These are phyloP conservation scores for Agraylea sexmaculata DNA, from an alignment of 1,140 invertebrate species.

Conservation along the genomic window DNA sequence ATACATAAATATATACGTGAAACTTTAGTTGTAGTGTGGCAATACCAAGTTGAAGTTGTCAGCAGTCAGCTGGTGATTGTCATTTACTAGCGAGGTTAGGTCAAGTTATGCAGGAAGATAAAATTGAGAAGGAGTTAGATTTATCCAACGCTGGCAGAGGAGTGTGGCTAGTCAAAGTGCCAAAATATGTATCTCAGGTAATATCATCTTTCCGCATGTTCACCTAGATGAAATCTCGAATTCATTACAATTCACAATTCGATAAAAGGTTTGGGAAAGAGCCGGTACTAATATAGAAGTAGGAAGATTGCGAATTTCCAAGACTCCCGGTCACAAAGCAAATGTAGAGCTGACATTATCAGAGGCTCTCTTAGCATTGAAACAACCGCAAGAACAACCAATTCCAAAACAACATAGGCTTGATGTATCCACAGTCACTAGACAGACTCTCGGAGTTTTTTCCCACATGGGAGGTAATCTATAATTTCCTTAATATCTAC, in stretches of 20 bases:
- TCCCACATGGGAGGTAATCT: conserved; percentile 62
- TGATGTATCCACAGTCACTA: conserved; percentile 75
- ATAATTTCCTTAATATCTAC: not conserved
- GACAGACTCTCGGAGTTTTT: conserved; percentile 82
- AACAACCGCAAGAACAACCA: conserved; percentile 54
- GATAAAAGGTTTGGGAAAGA: conserved; percentile 83
- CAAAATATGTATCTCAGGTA: too few species aligned
- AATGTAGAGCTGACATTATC: conserved; percentile 45
- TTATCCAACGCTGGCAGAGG: conserved; percentile 76
- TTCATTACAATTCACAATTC: too few species aligned
- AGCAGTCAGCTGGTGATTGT: too few species aligned
- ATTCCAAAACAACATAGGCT: conserved; percentile 85
- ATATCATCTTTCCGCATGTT: too few species aligned
- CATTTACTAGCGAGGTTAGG: too few species aligned
- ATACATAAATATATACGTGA: too few species aligned
- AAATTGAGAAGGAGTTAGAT: too few species aligned
- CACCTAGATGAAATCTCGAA: too few species aligned
- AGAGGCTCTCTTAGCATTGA: conserved; percentile 38
- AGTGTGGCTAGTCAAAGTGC: conserved; percentile 94
- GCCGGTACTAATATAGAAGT: conserved; percentile 53
- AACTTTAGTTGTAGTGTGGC: too few species aligned
- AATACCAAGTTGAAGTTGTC: too few species aligned
- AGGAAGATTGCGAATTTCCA: conserved; percentile 44
- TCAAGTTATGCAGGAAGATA: too few species aligned
- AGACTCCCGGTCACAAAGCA: conserved; percentile 41